Evolutionary conservation across 2,113 vertebrate genomes (phyloP).

Genomic region (Cryptoleucopteryx plumbea): DNA sequence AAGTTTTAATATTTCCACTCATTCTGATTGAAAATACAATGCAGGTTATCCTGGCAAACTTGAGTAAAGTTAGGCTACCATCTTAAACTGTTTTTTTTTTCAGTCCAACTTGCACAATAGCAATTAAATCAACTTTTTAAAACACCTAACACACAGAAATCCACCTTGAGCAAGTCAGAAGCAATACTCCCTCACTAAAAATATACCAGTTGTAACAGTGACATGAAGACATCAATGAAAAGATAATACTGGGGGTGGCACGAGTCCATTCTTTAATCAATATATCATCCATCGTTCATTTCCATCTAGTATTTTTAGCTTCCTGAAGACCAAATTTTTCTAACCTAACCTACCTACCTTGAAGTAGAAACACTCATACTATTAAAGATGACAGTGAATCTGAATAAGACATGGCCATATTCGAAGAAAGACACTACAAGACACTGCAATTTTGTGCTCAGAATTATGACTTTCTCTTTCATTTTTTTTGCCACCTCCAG

Average conservation of each 20-base stretch:
- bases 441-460: background rate
- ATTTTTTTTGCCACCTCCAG: background rate
- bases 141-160: background rate
- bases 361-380: background rate
- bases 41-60: background rate
- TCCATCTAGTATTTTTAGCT: background rate
- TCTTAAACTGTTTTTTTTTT: background rate
- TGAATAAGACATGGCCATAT: background rate
- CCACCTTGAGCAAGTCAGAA: background rate
- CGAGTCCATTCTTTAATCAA: accelerated
- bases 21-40: background rate
- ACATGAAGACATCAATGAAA: background rate
- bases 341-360: background rate
- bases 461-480: background rate
- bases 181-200: background rate
- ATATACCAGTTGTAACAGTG: background rate
- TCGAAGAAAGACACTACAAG: background rate
- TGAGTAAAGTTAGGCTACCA: background rate
- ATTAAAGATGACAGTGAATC: accelerated
- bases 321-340: background rate
- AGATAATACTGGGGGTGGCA: background rate
- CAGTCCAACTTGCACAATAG: background rate
- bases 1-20: background rate
- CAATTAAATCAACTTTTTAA: background rate
- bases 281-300: background rate